Percentiles rank a stretch among this genome's conserved stretches.
These are phyloP conservation scores for Lepidocyrtoides sp. DNA, from an alignment of 2,888 invertebrate species.

Conservation along the genomic window DNA sequence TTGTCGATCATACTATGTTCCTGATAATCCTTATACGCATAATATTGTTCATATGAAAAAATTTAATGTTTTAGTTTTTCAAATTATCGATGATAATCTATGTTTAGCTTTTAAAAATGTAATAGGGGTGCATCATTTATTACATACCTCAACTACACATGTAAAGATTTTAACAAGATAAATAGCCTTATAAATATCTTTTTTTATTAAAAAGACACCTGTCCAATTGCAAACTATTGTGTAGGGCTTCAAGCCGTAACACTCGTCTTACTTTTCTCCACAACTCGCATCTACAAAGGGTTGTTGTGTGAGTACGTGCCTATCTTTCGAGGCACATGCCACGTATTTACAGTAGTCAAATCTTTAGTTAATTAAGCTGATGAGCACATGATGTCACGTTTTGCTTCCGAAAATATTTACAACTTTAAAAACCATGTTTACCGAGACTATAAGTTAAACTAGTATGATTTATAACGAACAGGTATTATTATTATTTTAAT, in stretches of 20 bases:
- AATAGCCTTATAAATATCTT: neutral
- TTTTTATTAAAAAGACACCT: slow-evolving; percentile 30
- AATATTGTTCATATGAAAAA: neutral
- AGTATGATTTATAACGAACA: neutral
- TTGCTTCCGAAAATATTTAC: slow-evolving; percentile 1
- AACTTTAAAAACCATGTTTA: neutral
- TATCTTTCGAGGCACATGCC: slow-evolving; percentile 2
- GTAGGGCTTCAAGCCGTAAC: neutral
- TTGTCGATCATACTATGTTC: neutral
- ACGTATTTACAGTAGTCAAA: neutral
- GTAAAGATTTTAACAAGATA: slow-evolving; percentile 46
- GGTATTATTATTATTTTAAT: neutral
- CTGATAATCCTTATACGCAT: neutral
- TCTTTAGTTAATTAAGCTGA: slow-evolving; percentile 1
- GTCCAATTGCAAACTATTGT: neutral
- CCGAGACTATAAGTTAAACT: neutral
- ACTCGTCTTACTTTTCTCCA: neutral
- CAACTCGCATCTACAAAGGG: neutral
- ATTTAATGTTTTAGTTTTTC: neutral
- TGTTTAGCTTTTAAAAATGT: slow-evolving; percentile 15
- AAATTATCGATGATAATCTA: slow-evolving; percentile 28
- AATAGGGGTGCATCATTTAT: neutral
- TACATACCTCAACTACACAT: slow-evolving; percentile 21
- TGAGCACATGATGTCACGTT: neutral
- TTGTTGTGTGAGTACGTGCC: neutral